phyloP scores from a whole-genome alignment of 2,797 vertebrate genomes.

The Masticophis lateralis region DNA sequence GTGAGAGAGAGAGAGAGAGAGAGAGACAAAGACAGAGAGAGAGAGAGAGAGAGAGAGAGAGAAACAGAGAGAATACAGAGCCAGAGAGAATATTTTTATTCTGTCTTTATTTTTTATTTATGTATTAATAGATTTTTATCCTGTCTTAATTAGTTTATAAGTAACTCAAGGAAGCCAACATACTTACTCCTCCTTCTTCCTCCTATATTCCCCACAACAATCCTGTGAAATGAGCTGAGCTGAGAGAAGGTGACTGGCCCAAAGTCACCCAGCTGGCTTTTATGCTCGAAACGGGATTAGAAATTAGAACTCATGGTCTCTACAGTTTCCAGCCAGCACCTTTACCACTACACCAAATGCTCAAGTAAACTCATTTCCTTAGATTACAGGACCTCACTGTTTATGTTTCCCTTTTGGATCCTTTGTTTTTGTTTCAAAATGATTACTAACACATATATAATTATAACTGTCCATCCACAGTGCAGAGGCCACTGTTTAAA shows the following conservation, averaged over 20 bases:
- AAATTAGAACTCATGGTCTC: not conserved
- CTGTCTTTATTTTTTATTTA: not conserved
- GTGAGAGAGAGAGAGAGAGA: too few relatives aligned
- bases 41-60: too few relatives aligned
- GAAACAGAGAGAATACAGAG: too few relatives aligned
- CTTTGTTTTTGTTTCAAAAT: not conserved
- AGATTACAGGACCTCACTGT: not conserved
- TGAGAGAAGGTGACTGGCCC: not conserved
- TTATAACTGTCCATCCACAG: not conserved
- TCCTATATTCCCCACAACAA: not conserved
- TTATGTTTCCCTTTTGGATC: not conserved
- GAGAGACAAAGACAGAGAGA: too few relatives aligned
- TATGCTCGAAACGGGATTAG: not conserved
- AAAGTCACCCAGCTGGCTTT: not conserved
- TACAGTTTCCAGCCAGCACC: not conserved
- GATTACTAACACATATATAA: not conserved
- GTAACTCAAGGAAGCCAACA: not conserved
- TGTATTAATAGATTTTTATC: not conserved
- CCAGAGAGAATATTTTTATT: not conserved
- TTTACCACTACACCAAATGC: not conserved
- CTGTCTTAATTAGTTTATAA: not conserved
- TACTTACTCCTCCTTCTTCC: not conserved
- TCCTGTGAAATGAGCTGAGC: not conserved
- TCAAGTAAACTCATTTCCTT: not conserved
- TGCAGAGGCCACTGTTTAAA: not conserved